Evolutionary conservation across 2,888 invertebrate genomes (phyloP), one percentile per base, ranked within the genome.

Genomic region (Orthosia gracilis): DNA sequence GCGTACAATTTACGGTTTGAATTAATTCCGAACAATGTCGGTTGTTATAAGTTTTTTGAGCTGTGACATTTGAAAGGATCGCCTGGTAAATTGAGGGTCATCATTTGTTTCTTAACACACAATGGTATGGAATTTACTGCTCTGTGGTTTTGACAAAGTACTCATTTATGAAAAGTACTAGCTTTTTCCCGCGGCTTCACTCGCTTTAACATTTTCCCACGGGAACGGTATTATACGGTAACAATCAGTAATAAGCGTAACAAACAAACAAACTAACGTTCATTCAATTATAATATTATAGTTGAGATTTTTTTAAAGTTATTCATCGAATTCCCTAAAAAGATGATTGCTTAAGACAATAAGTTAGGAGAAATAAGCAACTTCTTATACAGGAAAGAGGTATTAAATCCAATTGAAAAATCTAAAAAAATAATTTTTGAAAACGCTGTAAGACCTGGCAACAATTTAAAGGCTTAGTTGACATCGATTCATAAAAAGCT

Each of bases 1-100:
- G 77, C 76, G 64, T 69, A 76, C 83, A 85, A 84, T 87, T 85
- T 83, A 76, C 79, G 73, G 67, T 47, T 66, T 80, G 76, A 84
- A 88, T 87, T 86, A 83, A 85, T 85, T 85, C 52, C 40, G 57
- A 68, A 68, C 85, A 72, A 79, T 76, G 64, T 49, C 57, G 52
- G 63, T 65, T 77, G 77, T 74, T 70, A 79, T 72, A 81, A 70
- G 69, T 66, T 78, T 75, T 83, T 71, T 78, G 62, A 75, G 61
- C 61, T 58, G 69, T 68, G 67, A 68, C 64, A 69, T 63, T 78
- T 69, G 45, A 64, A 64, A 69, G 58, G 67, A 55, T 75, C 21
- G 9, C 1, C 13, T 68, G 50, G 26, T 72, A 62, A 75, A 75
- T 76, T 74, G 49, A 31, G 21, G 64, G 59, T 54, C 67, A 58